Evolutionary conservation across 2,888 invertebrate species (phyloP), one percentile per base, ranked within the genome.

Genomic region (Ramazzottius varieornatus): DNA sequence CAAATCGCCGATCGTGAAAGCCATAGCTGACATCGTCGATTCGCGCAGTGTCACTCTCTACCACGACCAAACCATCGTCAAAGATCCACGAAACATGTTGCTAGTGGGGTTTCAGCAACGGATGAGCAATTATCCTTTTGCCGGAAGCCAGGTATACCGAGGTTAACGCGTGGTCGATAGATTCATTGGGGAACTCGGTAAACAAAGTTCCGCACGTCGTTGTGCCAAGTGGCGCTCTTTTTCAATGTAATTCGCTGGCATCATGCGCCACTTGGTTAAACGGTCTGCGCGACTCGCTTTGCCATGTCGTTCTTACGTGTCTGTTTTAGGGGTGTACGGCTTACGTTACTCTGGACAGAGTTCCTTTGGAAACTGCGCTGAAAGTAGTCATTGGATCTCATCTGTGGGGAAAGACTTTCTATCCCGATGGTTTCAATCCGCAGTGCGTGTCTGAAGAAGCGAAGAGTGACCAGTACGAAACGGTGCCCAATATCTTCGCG

Each of bases 51-150:
- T 54, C 16, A 54, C 54, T 4, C 29, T 54, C 13, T 54, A 54
- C 29, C 29, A 24, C 54, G 54, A 54, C 29, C 13, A 54, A 24
- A 29, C 24, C 54, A n/a, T 8, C 54, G 54, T 54, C 16, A 16
- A 29, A 4, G n/a, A 16, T 29, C n/a, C 54, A 8, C 20, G 29
- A 4, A 24, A 54, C 29, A 16, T 4, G 13, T 8, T 8, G 54
- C 54, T 54, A 24, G 29, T 24, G 29, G 16, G 16, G 54, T 54
- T 54, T 24, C 54, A 54, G n/a, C 16, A 24, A 24, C 16, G 24
- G 54, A 54, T 54, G 54, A 54, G 54, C 54, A 54, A 54, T 24
- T 54, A 54, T 54, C 54, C 54, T 4, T 54, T 54, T 24, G 29
- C 4, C 29, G 54, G 54, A 16, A 4, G 24, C 20, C 54, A 54